Evolutionary conservation across 2,113 vertebrate species (phyloP), one percentile per base, ranked within the genome.

Genomic region (Catharus fuscescens): DNA sequence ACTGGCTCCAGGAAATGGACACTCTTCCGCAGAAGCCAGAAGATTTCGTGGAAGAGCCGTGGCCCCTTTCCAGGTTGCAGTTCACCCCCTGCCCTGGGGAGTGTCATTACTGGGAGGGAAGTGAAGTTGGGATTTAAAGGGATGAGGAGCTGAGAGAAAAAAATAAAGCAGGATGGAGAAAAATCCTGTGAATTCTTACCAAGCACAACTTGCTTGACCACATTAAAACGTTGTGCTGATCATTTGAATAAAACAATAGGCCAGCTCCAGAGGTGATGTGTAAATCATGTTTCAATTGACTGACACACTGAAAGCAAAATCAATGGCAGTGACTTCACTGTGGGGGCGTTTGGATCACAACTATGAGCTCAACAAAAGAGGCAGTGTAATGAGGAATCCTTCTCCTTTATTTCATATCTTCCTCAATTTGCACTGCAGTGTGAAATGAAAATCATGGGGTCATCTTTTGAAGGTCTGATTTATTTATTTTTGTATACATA

Each of bases 41-140:
- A 67, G 73, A 45, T 88, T 92, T 94, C 60, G 40, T 89, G 85
- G 87, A 96, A 95, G 85, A 95, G 57, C 79, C 10, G 0, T 89
- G 91, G 86, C 85, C 61, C 36, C 28, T 91, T 54, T 93, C 94
- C 86, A 95, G 85, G 48, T 12, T 96, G 85, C 71, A 93, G 69
- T 61, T 97, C 91, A 93, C 72, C 91, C 69, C 14, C 85, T 89
- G 77, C 93, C 67, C 90, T 62, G 25, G 93, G 82, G 86, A 92
- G 12, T 24, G 66, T 66, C 73, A 52, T 57, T 83, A 78, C 53
- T 57, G 83, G 66, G 72, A 91, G 90, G 91, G 62, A 91, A 90
- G 66, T 18, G 42, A 83, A 34, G 12, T 2, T n/a, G 66, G 85
- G 48, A 60, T 70, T 93, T 65, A 66, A 73, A 95, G 25, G 48